Evolutionary conservation across 2,797 vertebrate species (phyloP).

Genomic region (Vireo griseus): DNA sequence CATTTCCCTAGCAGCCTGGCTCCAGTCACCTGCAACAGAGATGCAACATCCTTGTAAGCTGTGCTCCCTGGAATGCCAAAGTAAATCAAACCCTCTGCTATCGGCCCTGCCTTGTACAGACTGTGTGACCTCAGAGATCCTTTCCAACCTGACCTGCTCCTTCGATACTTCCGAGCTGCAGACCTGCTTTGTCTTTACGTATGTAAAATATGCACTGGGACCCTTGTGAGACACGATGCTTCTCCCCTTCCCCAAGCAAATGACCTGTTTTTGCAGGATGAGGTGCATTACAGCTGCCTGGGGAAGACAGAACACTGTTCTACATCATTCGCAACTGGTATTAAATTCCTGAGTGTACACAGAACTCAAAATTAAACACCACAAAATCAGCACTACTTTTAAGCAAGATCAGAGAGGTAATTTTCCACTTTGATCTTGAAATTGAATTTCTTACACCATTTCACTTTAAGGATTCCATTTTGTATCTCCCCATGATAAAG

Average conservation of each 20-base stretch:
- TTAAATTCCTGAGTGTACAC: neutral
- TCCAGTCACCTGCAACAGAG: neutral
- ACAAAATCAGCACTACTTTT: neutral
- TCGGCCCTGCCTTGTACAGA: neutral
- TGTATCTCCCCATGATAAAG: neutral
- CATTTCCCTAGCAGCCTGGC: neutral
- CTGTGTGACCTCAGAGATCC: neutral
- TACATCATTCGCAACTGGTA: neutral
- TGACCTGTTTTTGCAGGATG: neutral
- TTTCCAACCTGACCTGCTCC: neutral
- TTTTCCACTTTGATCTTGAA: neutral
- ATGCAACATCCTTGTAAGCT: neutral
- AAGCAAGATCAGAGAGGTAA: neutral
- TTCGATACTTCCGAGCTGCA: neutral
- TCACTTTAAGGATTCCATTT: neutral
- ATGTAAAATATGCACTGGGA: slow-evolving; percentile 55
- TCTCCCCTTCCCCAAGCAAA: neutral
- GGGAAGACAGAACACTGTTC: slow-evolving; percentile 8
- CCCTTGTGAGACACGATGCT: slow-evolving; percentile 59
- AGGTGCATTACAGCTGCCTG: slow-evolving; percentile 44
- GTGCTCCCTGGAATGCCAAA: neutral
- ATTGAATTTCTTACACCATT: rapidly evolving
- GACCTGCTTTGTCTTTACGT: neutral
- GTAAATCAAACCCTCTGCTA: neutral
- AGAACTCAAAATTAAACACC: neutral